Evolutionary conservation across 2,888 invertebrate genomes (phyloP), one percentile per base, ranked within the genome.

Genomic region (Philaethria dido): DNA sequence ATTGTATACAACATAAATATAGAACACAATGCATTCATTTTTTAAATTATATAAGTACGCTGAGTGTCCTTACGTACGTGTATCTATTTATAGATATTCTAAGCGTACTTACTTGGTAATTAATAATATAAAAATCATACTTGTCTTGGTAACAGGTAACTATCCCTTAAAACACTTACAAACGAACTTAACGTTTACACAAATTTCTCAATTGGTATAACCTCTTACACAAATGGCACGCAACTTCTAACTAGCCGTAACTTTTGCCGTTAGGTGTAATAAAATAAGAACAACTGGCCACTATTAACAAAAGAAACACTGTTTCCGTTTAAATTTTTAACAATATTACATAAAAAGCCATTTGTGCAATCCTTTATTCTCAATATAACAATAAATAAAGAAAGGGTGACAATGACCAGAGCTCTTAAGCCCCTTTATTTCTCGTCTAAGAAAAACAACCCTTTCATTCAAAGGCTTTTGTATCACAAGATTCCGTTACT

Each of bases 401-500:
- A 84, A 86, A 85, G 87, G 86, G 85, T 86, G 84, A 88, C 87
- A 88, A 88, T 85, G 75, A 69, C 78, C 75, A 73, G 74, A 81
- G 78, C 78, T 79, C 81, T 80, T 81, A 85, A 88, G 90, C 86
- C 87, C 89, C 86, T 88, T 88, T 84, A 87, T 86, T 81, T 75
- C 78, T 75, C 81, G 83, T 69, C 79, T 79, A 85, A 87, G 85
- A 87, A 86, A 86, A 88, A 86, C 89, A 90, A 91, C 91, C 89
- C 90, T 91, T 89, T 82, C 78, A 83, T 89, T 86, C 80, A 85
- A 80, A 76, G 76, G 85, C 82, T 80, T 87, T 88, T 85, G 83
- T 83, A 79, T 76, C 70, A 73, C 71, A 69, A 74, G 75, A 77
- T 75, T 76, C 87, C 84, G 86, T 88, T 90, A 88, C 80, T 81